Evolutionary conservation across 2,113 vertebrate species (phyloP), one percentile per base, ranked within the genome.

Genomic region (Lethenteron reissneri): DNA sequence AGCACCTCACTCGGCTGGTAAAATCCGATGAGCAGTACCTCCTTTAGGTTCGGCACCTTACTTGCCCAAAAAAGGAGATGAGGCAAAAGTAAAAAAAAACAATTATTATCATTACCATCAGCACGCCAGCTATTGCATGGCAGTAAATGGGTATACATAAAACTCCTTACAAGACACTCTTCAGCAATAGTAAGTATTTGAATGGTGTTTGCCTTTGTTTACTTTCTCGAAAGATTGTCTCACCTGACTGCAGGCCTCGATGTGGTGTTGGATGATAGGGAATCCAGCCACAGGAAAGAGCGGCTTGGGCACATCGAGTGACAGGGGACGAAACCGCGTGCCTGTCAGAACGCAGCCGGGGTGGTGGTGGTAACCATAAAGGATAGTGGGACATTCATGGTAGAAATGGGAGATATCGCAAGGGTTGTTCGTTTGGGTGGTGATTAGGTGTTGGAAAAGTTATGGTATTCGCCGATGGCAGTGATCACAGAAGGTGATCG

Each of bases 1-100:
- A 97, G 83, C 57, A 89, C 84, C 72, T 97, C 94, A 62, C 92
- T 90, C 56, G 94, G 91, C 74, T 97, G 94, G 75, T 92, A 97
- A 80, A 96, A 97, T n/a, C 94, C 94, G 70, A 97, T 83, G 59
- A 97, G 84, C 72, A 97, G 78, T 78, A 97, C 87, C 80, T 97
- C 94, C 80, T 95, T 95, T 84, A 97, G 79, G 70, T 88, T 88
- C 4, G 88, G 85, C 14, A 97, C 85, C 94, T 88, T 41, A 41
- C 41, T 41, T 41, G 41, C 41, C 41, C 41, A 41, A 41, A 41
- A 41, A 41, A 41, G 25, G 3, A 25, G 41, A 41, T 41, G 41
- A 41, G 41, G 41, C 6, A 41, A 41, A 41, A 41, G 41, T 41
- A 41, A 41, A 41, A 41, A 41, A 41, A 41, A 1, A 5, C 21